Evolutionary conservation across 2,113 vertebrate species (phyloP).

Genomic region (Serinus canaria): DNA sequence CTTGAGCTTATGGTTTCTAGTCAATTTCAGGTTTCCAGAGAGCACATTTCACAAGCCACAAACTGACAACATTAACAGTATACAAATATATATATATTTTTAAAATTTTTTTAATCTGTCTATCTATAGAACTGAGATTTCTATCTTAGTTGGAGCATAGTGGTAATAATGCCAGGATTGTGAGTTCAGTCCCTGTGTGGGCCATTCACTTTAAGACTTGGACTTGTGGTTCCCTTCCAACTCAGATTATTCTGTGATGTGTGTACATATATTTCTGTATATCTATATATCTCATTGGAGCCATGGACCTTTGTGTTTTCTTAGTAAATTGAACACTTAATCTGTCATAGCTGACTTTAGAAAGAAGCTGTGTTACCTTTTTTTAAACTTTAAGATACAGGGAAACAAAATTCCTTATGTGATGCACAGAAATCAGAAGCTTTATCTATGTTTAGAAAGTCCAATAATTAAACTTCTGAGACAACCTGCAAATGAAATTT

Average conservation of each 20-base stretch:
- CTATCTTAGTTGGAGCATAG: rapidly evolving
- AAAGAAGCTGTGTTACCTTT: background rate
- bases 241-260: background rate
- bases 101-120: background rate
- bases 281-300: background rate
- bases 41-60: background rate
- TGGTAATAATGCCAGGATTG: background rate
- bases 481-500: background rate
- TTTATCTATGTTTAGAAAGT: background rate
- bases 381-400: background rate
- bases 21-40: background rate
- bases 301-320: background rate
- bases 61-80: background rate
- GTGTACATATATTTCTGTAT: background rate
- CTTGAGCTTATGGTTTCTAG: background rate
- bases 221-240: background rate
- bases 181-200: rapidly evolving
- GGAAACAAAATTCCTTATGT: background rate
- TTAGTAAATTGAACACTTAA: background rate
- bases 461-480: background rate
- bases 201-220: background rate
- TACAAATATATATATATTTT: background rate
- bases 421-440: background rate
- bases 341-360: background rate
- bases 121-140: background rate